Percentiles rank a stretch among this genome's conserved stretches.
Evolutionary conservation across 2,113 vertebrate species (phyloP).

Genomic region (Rostratula benghalensis): DNA sequence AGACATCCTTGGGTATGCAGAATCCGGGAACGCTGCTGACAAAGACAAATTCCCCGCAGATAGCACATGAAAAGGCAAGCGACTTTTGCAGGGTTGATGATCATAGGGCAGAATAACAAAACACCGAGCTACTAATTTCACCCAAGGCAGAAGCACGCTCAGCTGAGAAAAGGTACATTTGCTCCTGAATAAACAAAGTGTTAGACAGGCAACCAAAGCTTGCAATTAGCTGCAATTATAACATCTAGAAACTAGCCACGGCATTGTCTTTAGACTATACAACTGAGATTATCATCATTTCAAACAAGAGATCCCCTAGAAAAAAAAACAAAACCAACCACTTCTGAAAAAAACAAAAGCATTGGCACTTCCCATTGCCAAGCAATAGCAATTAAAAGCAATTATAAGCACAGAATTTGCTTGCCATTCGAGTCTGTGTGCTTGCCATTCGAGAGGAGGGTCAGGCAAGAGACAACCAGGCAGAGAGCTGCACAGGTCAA

Average conservation of each 20-base stretch:
- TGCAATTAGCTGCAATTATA: background rate
- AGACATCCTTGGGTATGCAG: background rate
- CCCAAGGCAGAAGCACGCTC: background rate
- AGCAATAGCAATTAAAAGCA: conserved; percentile 33
- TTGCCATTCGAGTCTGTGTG: background rate
- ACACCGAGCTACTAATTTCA: background rate
- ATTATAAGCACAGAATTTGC: conserved; percentile 2
- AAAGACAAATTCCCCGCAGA: background rate
- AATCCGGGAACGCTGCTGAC: background rate
- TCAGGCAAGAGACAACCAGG: conserved; percentile 4
- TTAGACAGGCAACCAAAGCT: background rate
- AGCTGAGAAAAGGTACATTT: background rate
- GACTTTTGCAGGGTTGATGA: background rate
- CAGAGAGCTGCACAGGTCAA: conserved; percentile 27
- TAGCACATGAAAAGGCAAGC: background rate
- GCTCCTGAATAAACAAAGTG: background rate
- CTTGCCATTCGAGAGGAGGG: background rate
- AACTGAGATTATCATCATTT: background rate
- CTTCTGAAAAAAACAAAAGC: background rate
- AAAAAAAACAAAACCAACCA: background rate
- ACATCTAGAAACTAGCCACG: background rate
- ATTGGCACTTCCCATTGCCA: background rate
- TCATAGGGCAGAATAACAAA: background rate
- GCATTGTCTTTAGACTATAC: background rate
- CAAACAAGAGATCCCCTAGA: background rate